Conservation (phyloP, 1,140 invertebrate genomes). For the Zeugodacus cucurbitae region DNA sequence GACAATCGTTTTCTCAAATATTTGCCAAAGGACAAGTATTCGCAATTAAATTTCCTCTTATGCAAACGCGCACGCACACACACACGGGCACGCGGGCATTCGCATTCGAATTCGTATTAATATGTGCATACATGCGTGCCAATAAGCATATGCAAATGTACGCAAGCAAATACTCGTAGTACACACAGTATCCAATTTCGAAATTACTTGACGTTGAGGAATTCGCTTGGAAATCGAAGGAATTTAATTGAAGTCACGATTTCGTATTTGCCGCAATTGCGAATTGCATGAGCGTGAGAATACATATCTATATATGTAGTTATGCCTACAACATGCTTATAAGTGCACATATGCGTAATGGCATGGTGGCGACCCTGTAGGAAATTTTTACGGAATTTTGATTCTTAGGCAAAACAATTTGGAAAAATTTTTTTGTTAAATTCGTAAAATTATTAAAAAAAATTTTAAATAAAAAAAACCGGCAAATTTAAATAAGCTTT, state of each 20-base stretch:
- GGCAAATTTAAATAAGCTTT: not conserved
- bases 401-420: no score
- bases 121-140: not conserved
- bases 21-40: constrained; percentile 43
- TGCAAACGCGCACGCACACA: constrained; percentile 11
- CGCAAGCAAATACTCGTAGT: not conserved
- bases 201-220: constrained; percentile 42
- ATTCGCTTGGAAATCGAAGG: constrained; percentile 41
- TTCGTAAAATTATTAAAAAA: no score
- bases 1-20: constrained; percentile 41
- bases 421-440: no score
- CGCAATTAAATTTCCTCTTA: constrained; percentile 42
- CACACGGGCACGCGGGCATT: not conserved
- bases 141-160: constrained; percentile 27
- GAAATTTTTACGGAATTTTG: not conserved
- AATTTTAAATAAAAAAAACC: not conserved
- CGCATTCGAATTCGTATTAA: not conserved
- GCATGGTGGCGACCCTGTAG: not conserved
- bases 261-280: constrained; percentile 35
- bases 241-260: constrained; percentile 44
- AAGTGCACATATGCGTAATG: not conserved
- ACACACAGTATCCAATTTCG: constrained; percentile 41
- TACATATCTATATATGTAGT: not conserved
- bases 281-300: not conserved
- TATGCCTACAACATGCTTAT: not conserved